Base-by-base conservation (phyloP, 2,113 vertebrate genomes). In the Chaetorhynchus papuensis region DNA sequence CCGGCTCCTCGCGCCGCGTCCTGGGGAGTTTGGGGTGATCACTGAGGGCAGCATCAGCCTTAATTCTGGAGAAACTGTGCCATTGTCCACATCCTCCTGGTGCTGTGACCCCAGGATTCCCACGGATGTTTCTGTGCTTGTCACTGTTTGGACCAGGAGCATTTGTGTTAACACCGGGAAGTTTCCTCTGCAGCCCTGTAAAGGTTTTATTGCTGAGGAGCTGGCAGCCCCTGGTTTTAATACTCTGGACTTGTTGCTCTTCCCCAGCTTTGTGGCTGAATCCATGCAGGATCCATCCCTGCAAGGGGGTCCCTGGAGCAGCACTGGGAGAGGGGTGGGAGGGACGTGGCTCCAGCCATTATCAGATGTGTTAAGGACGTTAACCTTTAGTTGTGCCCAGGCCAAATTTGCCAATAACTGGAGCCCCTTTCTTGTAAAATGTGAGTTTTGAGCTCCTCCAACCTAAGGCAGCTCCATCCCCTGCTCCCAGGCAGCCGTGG, bases 311-410 rank as follows among this genome's bases (percentile, higher is more conserved):
- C 2, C 0, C 27, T 18, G 89, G 69, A 52, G 64, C 69, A 18
- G 74, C 59, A 0, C 56, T 11, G 61, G 33, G 39, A 61, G 28
- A 60, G 54, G 47, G 39, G 4, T 10, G 68, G 37, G 20, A 59
- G 52, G 68, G 52, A 47, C 0, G 2, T 1, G 19, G 27, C 50
- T 65, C 14, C 5, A 6, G 15, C 42, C 7, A 0, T 28, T 15
- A 0, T 26, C 2, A 0, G 21, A 0, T 16, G 1, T 0, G 7
- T 19, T 19, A 4, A 1, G 13, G 54, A 26, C 26, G 2, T 15
- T 8, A 15, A 30, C 56, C 56, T 61, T 5, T 1, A 1, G 9
- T 3, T 31, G 47, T 16, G 15, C 12, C 83, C 71, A 28, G 44
- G 30, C 27, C 52, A 6, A 22, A 37, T 35, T 6, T 41, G 69